Conservation (phyloP, 2,797 vertebrate genomes). For the Apodemus agrarius region DNA sequence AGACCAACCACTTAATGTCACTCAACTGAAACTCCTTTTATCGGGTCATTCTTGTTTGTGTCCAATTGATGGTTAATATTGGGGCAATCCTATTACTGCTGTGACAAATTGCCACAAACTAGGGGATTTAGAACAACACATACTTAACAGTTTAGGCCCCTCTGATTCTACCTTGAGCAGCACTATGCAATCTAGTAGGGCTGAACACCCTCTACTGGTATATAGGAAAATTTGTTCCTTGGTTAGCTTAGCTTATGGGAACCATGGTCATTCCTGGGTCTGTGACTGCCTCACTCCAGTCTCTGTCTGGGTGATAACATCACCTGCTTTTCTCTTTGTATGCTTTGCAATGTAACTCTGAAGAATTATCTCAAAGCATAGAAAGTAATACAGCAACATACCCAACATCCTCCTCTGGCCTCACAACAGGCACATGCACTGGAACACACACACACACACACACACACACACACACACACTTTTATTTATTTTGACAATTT, state of each 20-base stretch:
- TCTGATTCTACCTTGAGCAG: background rate
- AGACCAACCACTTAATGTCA: background rate
- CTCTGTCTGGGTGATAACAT: background rate
- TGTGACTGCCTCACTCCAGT: background rate
- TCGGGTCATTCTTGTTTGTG: background rate
- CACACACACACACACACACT: background rate
- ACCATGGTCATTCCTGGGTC: background rate
- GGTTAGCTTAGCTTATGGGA: background rate
- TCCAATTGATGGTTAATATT: background rate
- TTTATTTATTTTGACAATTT: background rate
- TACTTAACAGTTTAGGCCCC: background rate
- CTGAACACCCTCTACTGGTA: accelerated
- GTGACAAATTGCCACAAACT: background rate
- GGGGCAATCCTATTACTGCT: background rate
- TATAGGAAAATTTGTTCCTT: background rate
- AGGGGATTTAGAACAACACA: background rate
- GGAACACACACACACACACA: background rate
- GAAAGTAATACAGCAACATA: background rate
- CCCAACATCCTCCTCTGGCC: background rate
- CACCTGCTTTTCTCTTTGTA: background rate
- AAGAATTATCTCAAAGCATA: background rate
- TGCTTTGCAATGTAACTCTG: background rate
- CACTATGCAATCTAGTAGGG: background rate
- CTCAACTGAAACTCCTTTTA: background rate
- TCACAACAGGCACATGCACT: background rate